These are phyloP conservation scores for Stenotaenia linearis DNA, from an alignment of 2,888 invertebrate species.

Conservation along the genomic window DNA sequence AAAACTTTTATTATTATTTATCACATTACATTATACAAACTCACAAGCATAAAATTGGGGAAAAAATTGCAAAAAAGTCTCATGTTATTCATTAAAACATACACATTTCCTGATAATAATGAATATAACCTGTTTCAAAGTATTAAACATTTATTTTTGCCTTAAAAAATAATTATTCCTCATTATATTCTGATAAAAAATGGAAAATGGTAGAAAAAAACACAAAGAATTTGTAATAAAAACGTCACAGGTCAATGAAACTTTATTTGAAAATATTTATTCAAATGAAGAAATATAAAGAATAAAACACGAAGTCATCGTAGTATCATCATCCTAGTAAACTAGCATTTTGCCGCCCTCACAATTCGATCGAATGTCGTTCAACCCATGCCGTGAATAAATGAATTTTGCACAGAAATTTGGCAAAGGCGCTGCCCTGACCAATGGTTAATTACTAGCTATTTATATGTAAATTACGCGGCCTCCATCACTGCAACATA, in stretches of 20 bases:
- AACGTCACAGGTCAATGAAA: background rate
- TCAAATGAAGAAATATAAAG: background rate
- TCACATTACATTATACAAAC: no score
- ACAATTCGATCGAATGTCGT: background rate
- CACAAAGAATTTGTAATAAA: background rate
- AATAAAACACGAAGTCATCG: no score
- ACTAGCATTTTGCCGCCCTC: background rate
- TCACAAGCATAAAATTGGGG: no score
- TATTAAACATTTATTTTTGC: background rate
- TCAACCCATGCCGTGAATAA: background rate
- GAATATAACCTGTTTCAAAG: background rate
- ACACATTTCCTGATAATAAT: background rate
- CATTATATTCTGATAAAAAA: background rate
- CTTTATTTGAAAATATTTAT: background rate
- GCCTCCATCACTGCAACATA: background rate
- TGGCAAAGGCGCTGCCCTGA: background rate
- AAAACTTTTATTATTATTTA: no score
- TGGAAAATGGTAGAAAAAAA: background rate
- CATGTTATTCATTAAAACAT: background rate
- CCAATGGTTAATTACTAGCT: slow-evolving; percentile 2
- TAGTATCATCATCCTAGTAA: background rate
- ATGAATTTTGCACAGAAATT: background rate
- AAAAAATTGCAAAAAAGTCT: no score
- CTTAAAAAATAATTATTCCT: background rate
- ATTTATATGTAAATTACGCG: background rate